Percentiles rank a stretch among this genome's conserved stretches.
phyloP scores from a whole-genome alignment of 2,888 invertebrate species.

The Metacarcinus magister region DNA sequence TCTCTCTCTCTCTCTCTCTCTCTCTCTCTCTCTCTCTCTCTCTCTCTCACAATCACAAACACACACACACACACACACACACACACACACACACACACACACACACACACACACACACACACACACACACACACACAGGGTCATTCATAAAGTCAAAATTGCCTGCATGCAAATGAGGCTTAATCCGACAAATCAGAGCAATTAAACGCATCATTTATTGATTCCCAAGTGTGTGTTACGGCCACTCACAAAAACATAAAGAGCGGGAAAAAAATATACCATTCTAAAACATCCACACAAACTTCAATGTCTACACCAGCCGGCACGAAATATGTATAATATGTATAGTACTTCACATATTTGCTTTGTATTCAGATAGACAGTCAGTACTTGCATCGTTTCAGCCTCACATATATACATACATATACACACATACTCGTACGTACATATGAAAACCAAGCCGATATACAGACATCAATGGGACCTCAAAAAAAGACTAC shows the following conservation, averaged over 20 bases:
- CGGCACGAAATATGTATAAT: too few species aligned
- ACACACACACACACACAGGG: not conserved
- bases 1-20: conserved; percentile 26
- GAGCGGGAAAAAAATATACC: not conserved
- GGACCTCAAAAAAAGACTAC: not conserved
- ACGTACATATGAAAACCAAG: not conserved
- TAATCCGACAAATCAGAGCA: conserved; percentile 41
- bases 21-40: conserved; percentile 12
- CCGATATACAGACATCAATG: not conserved
- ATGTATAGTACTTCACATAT: too few species aligned
- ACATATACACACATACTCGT: not conserved
- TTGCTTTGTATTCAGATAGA: too few species aligned
- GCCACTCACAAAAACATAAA: not conserved
- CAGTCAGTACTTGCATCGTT: too few species aligned
- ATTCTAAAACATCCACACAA: too few species aligned
- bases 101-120: not conserved
- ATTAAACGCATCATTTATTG: conserved; percentile 17
- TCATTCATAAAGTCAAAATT: conserved; percentile 45
- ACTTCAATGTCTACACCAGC: too few species aligned
- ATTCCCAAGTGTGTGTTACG: not conserved
- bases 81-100: not conserved
- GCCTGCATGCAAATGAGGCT: conserved; percentile 37
- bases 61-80: not conserved
- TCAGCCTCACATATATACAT: not conserved
- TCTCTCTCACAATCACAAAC: not conserved